Conservation (phyloP, 1,140 invertebrate species). For the Maniola jurtina region DNA sequence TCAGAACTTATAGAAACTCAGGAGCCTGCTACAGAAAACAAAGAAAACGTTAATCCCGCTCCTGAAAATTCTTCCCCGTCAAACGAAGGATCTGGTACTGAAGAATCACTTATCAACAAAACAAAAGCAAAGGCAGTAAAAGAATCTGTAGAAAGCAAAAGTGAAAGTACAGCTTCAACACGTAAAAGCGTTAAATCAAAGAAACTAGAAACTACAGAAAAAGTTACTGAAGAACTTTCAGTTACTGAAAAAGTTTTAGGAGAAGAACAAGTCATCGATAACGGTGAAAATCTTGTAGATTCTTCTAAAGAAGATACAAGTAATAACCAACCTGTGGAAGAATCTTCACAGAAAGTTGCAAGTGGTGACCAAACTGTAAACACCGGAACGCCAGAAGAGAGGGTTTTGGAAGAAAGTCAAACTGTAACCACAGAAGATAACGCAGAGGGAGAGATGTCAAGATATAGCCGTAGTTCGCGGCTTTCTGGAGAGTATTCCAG, state of each 20-base stretch:
- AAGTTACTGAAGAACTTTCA: constrained; percentile 11
- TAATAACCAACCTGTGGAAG: background rate
- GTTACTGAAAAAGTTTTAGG: background rate
- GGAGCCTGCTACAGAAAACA: background rate
- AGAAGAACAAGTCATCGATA: background rate
- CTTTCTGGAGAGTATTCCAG: constrained; percentile 82
- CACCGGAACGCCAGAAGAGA: constrained; percentile 27
- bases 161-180: constrained; percentile 5
- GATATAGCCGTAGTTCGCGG: constrained; percentile 80
- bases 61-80: background rate
- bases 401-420: constrained; percentile 46
- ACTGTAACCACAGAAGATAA: constrained; percentile 69
- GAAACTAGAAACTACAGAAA: constrained; percentile 20
- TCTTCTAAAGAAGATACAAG: background rate
- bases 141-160: constrained; percentile 7
- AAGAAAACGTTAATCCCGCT: background rate
- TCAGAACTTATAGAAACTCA: background rate
- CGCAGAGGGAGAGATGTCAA: constrained; percentile 79
- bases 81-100: background rate
- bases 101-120: background rate
- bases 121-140: background rate
- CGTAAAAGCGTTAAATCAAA: constrained; percentile 25
- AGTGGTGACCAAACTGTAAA: constrained; percentile 24
- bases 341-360: constrained; percentile 8
- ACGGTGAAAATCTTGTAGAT: background rate